Percentiles rank a stretch among this genome's conserved stretches.
Conservation (phyloP, 2,113 vertebrate genomes). For the Vulpes vulpes region DNA sequence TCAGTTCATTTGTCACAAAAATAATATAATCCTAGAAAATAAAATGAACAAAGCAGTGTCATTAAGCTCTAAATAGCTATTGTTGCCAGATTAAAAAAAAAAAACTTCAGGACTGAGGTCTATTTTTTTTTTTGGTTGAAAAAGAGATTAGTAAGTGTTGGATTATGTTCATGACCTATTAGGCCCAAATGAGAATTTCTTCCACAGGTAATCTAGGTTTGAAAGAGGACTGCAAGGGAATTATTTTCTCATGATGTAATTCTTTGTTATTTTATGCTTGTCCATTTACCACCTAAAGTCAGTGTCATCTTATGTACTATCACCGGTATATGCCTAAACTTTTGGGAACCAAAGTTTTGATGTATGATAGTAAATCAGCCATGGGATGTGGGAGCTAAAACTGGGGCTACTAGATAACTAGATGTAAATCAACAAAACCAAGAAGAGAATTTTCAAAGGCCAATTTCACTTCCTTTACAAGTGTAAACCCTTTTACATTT, state of each 20-base stretch:
- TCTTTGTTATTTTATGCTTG: slow-evolving; percentile 18
- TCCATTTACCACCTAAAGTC: background rate
- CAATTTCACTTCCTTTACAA: background rate
- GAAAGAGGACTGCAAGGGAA: background rate
- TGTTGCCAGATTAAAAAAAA: background rate
- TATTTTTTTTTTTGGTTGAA: background rate
- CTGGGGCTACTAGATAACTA: background rate
- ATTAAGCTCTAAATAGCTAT: slow-evolving; percentile 5
- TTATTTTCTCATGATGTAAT: slow-evolving; percentile 11
- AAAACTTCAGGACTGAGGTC: background rate
- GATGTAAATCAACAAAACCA: background rate
- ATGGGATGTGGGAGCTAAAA: background rate
- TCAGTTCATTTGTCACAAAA: background rate
- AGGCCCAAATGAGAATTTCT: background rate
- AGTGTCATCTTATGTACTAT: background rate
- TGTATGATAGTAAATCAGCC: background rate
- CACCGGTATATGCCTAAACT: background rate
- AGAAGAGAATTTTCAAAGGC: background rate
- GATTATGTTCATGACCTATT: background rate
- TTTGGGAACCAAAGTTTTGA: background rate
- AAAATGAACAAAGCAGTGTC: background rate
- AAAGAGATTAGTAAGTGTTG: background rate
- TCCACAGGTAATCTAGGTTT: background rate
- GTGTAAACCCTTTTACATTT: background rate
- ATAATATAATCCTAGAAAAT: slow-evolving; percentile 15